phyloP scores from a whole-genome alignment of 1,140 invertebrate species.

The Ostrea edulis region DNA sequence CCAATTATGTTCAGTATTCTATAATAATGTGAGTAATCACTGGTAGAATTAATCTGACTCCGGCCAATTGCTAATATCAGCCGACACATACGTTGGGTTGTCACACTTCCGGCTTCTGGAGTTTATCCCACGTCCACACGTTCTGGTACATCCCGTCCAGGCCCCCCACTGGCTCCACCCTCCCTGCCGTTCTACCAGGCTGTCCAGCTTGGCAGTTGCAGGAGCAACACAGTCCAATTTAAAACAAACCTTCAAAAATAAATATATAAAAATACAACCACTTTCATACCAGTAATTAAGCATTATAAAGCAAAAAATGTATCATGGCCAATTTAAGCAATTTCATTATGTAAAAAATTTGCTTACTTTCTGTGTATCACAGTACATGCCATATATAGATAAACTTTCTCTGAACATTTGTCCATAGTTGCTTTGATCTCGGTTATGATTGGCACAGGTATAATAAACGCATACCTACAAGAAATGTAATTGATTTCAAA shows the following conservation, averaged over 20 bases:
- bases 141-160: conserved; percentile 47
- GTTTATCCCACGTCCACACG: conserved; percentile 46
- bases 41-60: conserved; percentile 3
- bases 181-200: background rate
- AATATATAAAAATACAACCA: too few species aligned
- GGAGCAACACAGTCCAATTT: conserved; percentile 9
- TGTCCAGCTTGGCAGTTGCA: conserved; percentile 38
- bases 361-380: conserved; percentile 36
- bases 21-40: background rate
- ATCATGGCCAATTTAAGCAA: background rate
- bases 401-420: conserved; percentile 41
- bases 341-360: background rate
- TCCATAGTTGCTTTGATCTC: conserved; percentile 9
- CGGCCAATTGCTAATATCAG: background rate
- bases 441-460: conserved; percentile 47
- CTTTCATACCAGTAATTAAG: too few species aligned
- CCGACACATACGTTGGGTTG: conserved; percentile 46
- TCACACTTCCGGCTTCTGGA: conserved; percentile 47
- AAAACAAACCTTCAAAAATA: conserved; percentile 45
- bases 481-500: background rate
- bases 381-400: conserved; percentile 42
- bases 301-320: background rate
- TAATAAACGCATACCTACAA: conserved; percentile 5
- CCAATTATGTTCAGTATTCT: background rate
- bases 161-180: conserved; percentile 49